Evolutionary conservation across 2,888 invertebrate genomes (phyloP).

Genomic region (Coleophora deauratella): DNA sequence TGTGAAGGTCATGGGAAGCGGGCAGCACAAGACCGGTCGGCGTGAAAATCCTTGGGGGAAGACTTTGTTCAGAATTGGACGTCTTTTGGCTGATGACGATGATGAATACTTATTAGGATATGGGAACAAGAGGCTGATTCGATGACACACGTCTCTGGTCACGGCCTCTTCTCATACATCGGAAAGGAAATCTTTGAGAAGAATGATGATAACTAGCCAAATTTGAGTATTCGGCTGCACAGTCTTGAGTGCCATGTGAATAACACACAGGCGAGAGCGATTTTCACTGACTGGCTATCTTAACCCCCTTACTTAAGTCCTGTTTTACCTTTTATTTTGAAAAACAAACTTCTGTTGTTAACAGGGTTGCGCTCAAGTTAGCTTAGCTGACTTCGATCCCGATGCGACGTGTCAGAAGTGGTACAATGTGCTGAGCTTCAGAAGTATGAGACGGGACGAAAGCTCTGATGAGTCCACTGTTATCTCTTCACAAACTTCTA

Average conservation of each 20-base stretch:
- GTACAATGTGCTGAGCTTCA: conserved; percentile 92
- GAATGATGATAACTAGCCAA: conserved; percentile 70
- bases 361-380: conserved; percentile 96
- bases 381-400: conserved; percentile 94
- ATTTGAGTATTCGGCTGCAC: conserved; percentile 63
- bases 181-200: not conserved
- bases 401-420: conserved; percentile 87
- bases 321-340: not conserved
- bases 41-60: too few relatives aligned
- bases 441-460: conserved; percentile 81
- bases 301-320: not conserved
- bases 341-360: conserved; percentile 12
- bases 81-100: too few relatives aligned
- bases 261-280: conserved; percentile 60
- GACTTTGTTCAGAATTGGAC: too few relatives aligned
- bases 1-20: too few relatives aligned
- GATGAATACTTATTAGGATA: too few relatives aligned
- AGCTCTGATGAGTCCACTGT: conserved; percentile 98
- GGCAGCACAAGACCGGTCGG: too few relatives aligned
- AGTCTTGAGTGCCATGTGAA: conserved; percentile 69
- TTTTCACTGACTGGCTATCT: conserved; percentile 33
- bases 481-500: conserved; percentile 96
- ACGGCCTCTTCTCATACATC: too few relatives aligned
- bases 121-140: too few relatives aligned
- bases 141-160: too few relatives aligned